Evolutionary conservation across 1,140 invertebrate species (phyloP), one percentile per base, ranked within the genome.

Genomic region (Macrostomum lignano): DNA sequence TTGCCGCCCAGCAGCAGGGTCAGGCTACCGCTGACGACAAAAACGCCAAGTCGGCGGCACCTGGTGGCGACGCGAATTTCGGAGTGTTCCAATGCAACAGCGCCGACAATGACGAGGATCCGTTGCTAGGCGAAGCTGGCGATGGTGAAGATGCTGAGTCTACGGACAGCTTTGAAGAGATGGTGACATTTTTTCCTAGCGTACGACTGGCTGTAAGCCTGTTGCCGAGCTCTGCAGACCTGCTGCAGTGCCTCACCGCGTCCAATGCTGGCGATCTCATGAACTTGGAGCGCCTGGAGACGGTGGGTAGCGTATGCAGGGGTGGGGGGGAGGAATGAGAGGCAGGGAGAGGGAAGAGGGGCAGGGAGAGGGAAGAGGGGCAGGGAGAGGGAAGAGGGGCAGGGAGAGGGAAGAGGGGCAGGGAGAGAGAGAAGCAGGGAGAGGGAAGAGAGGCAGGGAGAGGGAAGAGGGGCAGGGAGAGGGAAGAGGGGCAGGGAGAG

Each of bases 191-290:
- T 30, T 30, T 30, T 30, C 28, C 28, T 20, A 5, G 7, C 6
- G 6, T 6, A 30, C 11, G 28, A 30, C 20, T 14, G 20, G 6
- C 11, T 30, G 6, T 14, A 30, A 7, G 6, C 7, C 6, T 5
- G 6, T 6, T 6, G 28, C 28, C 28, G 15, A 17, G 81, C 74
- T 58, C 64, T 84, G 35, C 72, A 6, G 7, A 7, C 17, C 4
- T 94, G 35, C 57, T 96, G 1, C 78, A 93, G 65, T 84, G 81
- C 2, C 58, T 98, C 1, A 98, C 91, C 3, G 93, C 94, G 78
- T 93, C 86, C 0, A 94, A 93, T 62, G 84, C 91, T 0, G 91
- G 88, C 54, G 91, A 98, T 59, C 91, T 86, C 15, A 86, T 96
- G 33, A 96, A 96, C 59, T 57, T 96, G 25, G 91, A 98, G 56